phyloP scores from a whole-genome alignment of 2,797 vertebrate genomes.

The Ptychadena robeensis region DNA sequence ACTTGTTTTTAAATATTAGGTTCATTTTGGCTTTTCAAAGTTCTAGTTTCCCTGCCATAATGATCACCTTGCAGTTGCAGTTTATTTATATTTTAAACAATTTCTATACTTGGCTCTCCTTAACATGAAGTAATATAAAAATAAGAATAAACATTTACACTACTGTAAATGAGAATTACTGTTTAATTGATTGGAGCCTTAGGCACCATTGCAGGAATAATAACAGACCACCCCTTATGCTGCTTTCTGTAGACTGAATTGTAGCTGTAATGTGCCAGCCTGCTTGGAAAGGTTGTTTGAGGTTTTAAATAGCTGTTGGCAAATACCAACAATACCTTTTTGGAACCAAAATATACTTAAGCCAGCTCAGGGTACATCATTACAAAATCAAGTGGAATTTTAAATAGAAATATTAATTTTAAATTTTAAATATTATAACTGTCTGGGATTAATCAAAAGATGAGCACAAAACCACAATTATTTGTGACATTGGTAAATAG shows the following conservation, averaged over 20 bases:
- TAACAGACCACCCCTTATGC: slow-evolving; percentile 26
- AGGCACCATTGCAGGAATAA: slow-evolving; percentile 36
- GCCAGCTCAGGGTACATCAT: slow-evolving; percentile 16
- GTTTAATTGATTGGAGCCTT: slow-evolving; percentile 17
- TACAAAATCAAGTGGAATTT: slow-evolving; percentile 7
- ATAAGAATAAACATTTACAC: slow-evolving; percentile 28
- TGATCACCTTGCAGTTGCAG: background rate
- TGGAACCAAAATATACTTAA: slow-evolving; percentile 19
- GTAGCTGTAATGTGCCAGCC: background rate
- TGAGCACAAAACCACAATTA: background rate
- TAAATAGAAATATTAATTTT: too few species aligned
- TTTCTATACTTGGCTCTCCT: background rate
- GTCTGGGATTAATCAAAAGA: slow-evolving; percentile 3
- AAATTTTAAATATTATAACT: too few species aligned
- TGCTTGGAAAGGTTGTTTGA: slow-evolving; percentile 38
- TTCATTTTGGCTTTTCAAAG: background rate
- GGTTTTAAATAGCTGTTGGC: slow-evolving; percentile 48
- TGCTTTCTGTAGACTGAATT: slow-evolving; percentile 19
- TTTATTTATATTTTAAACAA: background rate
- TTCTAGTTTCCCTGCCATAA: background rate
- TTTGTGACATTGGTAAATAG: slow-evolving; percentile 4
- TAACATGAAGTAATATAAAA: slow-evolving; percentile 6
- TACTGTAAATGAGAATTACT: slow-evolving; percentile 20
- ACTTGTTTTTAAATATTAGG: background rate
- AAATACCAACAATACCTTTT: slow-evolving; percentile 26